Evolutionary conservation across 2,888 invertebrate genomes (phyloP), one percentile per base, ranked within the genome.

Genomic region (Graphium colonna): DNA sequence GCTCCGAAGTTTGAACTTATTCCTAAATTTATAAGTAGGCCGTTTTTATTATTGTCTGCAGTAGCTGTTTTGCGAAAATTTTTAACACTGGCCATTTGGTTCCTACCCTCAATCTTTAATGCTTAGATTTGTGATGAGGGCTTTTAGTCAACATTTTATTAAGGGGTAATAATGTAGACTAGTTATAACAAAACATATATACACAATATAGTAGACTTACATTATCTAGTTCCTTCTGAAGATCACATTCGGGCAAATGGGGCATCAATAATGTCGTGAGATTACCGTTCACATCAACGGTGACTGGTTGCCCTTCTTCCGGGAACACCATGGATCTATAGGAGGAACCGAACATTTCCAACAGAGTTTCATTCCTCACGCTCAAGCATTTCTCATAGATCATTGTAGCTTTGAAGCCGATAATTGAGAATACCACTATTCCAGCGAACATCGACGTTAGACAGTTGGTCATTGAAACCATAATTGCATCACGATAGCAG

Each of bases 381-480:
- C 87, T 90, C 63, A 95, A 79, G 72, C 96, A 96, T 64, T 92
- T 92, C 66, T 95, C 94, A 68, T 95, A 95, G n/a, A 94, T 93
- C 93, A 94, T 93, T 1, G 95, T 95, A 0, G 96, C 96, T 80
- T 97, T 97, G 73, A 97, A 97, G 10, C 97, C 98, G 59, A 98
- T 96, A 28, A 98, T 95, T 0, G 98, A 96, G 78, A 98, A 98
- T 15, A 98, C 97, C 1, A 98, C 98, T 42, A 98, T 95, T 0
- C 97, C 98, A 49, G 98, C 98, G 75, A 98, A 98, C 94, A 98
- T 96, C 1, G 98, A 98, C 0, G 98, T 98, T 65, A 96, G 93
- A 72, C 97, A 97, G 78, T 98, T 98, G 9, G 97, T 97, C 67
- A 97, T 83, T 16, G 97, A 97, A 31, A 98, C 97, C 86, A 96